Evolutionary conservation across 2,113 vertebrate species (phyloP).

Genomic region (Xiphophorus couchianus): DNA sequence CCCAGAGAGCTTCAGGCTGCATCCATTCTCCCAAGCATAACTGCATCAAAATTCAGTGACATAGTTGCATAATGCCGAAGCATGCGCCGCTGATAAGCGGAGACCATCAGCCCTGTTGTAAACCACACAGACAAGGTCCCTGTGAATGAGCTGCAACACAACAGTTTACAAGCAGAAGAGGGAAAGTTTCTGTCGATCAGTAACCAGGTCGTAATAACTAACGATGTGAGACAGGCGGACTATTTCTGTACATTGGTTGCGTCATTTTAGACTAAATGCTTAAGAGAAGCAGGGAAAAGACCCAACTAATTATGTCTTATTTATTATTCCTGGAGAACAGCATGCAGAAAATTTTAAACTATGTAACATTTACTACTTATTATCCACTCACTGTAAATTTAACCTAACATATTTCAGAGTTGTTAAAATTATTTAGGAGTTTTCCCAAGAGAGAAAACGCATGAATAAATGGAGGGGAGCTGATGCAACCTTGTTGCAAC

Average conservation of each 20-base stretch:
- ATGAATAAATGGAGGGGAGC: not conserved
- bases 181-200: slow-evolving; percentile 57
- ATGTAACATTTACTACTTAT: too few species aligned
- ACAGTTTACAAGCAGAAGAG: slow-evolving; percentile 55
- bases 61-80: slow-evolving; percentile 39
- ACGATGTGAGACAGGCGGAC: not conserved
- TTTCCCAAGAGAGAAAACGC: not conserved
- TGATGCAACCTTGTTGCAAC: slow-evolving; percentile 67
- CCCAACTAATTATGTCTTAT: not conserved
- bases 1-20: slow-evolving; percentile 19
- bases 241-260: not conserved
- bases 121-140: slow-evolving; percentile 3
- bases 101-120: slow-evolving; percentile 35
- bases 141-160: slow-evolving; percentile 19
- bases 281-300: not conserved
- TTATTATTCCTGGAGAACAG: not conserved
- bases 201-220: slow-evolving; percentile 50
- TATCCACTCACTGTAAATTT: not conserved
- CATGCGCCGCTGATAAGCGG: slow-evolving; percentile 26
- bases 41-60: slow-evolving; percentile 24
- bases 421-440: not conserved
- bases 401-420: not conserved
- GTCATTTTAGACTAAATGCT: not conserved
- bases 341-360: not conserved
- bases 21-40: slow-evolving; percentile 13